A percentile compares a stretch with the other conserved stretches of the same genome.
phyloP scores from a whole-genome alignment of 2,797 vertebrate genomes.

The Poecilia velifera region DNA sequence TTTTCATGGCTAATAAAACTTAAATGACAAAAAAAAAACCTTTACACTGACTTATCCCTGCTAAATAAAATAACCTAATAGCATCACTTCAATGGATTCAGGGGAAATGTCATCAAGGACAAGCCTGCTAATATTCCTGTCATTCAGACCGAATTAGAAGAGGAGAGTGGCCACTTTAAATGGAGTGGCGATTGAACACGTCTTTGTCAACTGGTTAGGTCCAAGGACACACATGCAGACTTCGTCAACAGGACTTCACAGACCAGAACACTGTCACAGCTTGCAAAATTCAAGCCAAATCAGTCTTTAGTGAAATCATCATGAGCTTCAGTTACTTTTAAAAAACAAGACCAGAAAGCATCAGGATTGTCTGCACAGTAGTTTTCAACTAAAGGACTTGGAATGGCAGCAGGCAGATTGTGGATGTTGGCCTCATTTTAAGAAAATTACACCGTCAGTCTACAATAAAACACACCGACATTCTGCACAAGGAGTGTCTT shows the following conservation, averaged over 20 bases:
- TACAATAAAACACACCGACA: background rate
- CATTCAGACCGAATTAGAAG: background rate
- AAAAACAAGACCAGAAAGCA: background rate
- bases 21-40: background rate
- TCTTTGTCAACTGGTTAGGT: background rate
- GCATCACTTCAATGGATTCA: background rate
- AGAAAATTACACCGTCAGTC: background rate
- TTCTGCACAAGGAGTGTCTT: background rate
- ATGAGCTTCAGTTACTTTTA: background rate
- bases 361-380: background rate
- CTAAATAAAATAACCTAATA: background rate
- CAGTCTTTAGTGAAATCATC: background rate
- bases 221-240: background rate
- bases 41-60: background rate
- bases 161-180: background rate
- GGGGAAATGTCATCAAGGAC: background rate
- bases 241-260: background rate
- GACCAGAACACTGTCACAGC: background rate
- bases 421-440: background rate
- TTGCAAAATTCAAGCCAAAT: background rate
- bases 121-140: background rate
- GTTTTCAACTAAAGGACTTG: background rate
- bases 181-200: background rate
- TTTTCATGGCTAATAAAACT: background rate
- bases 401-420: background rate